Evolutionary conservation across 2,888 invertebrate genomes (phyloP).

Genomic region (Ornithoptera priamus): DNA sequence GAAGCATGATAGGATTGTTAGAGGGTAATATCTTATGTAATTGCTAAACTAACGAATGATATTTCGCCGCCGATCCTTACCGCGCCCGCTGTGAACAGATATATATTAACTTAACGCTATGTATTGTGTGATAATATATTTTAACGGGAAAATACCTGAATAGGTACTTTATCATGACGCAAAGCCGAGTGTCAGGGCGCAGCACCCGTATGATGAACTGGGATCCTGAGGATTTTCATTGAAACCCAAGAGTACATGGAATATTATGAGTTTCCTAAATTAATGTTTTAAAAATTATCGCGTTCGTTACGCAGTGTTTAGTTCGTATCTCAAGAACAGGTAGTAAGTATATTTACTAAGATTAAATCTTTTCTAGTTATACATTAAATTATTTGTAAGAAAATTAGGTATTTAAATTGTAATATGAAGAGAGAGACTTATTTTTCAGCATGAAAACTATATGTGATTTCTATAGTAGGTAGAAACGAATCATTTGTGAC

Average conservation of each 20-base stretch:
- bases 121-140: constrained; percentile 52
- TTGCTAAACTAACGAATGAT: background rate
- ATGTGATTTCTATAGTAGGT: too few relatives aligned
- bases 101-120: constrained; percentile 24
- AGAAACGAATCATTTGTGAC: background rate
- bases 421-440: too few relatives aligned
- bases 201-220: constrained; percentile 68
- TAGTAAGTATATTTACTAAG: too few relatives aligned
- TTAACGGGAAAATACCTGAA: constrained; percentile 73
- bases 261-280: constrained; percentile 19
- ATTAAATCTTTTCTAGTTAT: too few relatives aligned
- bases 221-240: constrained; percentile 65
- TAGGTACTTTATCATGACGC: constrained; percentile 73
- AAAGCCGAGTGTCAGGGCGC: constrained; percentile 70
- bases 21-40: background rate
- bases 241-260: constrained; percentile 28
- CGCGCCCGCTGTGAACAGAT: constrained; percentile 1
- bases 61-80: background rate
- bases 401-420: too few relatives aligned
- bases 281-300: constrained; percentile 6
- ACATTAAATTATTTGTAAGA: too few relatives aligned
- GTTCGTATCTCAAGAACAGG: background rate
- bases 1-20: background rate
- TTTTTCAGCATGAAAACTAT: too few relatives aligned
- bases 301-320: background rate